phyloP scores from a whole-genome alignment of 2,888 invertebrate genomes.

The Calameuta idolon region DNA sequence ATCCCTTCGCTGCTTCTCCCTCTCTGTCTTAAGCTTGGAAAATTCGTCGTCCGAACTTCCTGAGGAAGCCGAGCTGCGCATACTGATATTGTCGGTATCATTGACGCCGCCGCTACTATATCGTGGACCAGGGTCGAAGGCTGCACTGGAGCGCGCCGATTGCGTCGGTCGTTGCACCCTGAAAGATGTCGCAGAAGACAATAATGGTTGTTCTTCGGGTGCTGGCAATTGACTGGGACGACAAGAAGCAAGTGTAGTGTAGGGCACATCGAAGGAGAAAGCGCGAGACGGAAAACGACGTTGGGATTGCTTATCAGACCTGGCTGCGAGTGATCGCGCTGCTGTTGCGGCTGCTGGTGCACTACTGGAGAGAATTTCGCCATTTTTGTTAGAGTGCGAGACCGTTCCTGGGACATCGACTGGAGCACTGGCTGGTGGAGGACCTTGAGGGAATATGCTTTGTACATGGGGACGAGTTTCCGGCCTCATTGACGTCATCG shows the following conservation, averaged over 20 bases:
- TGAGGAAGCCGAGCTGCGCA: conserved; percentile 31
- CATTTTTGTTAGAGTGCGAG: conserved; percentile 30
- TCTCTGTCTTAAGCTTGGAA: conserved; percentile 75
- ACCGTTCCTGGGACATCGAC: conserved; percentile 72
- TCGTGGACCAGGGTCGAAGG: conserved; percentile 32
- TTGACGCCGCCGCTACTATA: conserved; percentile 1
- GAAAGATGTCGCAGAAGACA: not conserved
- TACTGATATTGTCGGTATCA: conserved; percentile 11
- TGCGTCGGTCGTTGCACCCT: conserved; percentile 42
- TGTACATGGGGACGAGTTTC: conserved; percentile 64
- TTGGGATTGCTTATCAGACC: not conserved
- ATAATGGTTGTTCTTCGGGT: not conserved
- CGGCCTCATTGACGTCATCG: conserved; percentile 80
- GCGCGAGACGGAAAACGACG: not conserved
- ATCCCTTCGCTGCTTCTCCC: conserved; percentile 77
- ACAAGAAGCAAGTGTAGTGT: conserved; percentile 2
- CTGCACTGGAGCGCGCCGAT: conserved; percentile 45
- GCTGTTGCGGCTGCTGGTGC: conserved; percentile 41
- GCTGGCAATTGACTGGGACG: not conserved
- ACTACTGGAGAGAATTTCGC: conserved; percentile 52
- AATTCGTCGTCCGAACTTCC: conserved; percentile 74
- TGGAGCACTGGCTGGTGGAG: conserved; percentile 73
- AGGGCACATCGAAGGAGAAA: not conserved
- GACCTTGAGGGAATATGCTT: conserved; percentile 66
- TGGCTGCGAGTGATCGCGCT: conserved; percentile 2